Conservation (phyloP, 2,888 invertebrate species). For the Drosophila flavopinicola region DNA sequence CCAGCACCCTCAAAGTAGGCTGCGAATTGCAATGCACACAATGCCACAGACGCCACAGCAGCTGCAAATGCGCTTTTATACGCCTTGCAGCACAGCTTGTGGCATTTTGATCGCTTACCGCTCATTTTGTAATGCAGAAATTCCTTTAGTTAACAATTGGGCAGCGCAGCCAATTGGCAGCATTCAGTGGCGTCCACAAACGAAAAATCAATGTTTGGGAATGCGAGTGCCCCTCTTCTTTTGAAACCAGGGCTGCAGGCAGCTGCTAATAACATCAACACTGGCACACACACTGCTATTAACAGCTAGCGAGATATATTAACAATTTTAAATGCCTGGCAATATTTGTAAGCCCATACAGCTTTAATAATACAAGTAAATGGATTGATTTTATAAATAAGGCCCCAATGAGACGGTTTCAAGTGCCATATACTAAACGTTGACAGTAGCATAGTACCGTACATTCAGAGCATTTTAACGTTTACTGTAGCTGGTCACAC, state of each 20-base stretch:
- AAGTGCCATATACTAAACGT: too few relatives aligned
- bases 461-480: too few relatives aligned
- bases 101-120: constrained; percentile 43
- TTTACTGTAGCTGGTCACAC: constrained; percentile 36
- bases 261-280: constrained; percentile 8
- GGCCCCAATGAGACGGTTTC: too few relatives aligned
- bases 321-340: too few relatives aligned
- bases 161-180: constrained; percentile 37
- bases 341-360: too few relatives aligned
- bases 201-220: constrained; percentile 68
- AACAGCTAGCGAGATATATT: constrained; percentile 17
- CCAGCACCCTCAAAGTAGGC: constrained; percentile 69
- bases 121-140: constrained; percentile 56
- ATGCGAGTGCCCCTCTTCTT: constrained; percentile 54
- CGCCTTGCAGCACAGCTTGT: not conserved
- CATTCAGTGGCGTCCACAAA: constrained; percentile 43
- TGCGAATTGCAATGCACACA: constrained; percentile 62
- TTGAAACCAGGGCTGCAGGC: constrained; percentile 48
- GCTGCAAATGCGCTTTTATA: not conserved
- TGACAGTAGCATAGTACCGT: too few relatives aligned
- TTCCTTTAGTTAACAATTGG: constrained; percentile 26
- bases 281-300: constrained; percentile 23
- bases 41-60: constrained; percentile 8
- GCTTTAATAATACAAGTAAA: too few relatives aligned
- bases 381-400: too few relatives aligned